A percentile compares a stretch with the other conserved stretches of the same genome.
Conservation (phyloP, 2,113 vertebrate species). For the Sapajus apella region DNA sequence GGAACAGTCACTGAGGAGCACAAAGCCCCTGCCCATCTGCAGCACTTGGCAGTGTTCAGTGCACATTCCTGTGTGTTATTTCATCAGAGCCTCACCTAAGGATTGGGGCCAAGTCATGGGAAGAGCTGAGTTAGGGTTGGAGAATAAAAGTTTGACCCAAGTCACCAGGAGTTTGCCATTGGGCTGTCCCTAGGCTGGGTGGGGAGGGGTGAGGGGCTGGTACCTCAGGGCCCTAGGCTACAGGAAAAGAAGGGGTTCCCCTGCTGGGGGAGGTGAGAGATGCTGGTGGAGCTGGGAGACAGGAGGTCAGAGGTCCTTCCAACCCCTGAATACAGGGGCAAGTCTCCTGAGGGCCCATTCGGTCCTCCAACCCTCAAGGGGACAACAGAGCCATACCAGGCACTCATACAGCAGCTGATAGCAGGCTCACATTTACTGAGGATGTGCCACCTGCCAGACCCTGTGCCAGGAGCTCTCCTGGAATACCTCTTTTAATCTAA, state of each 20-base stretch:
- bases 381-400: neutral
- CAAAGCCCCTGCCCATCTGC: neutral
- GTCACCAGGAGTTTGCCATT: neutral
- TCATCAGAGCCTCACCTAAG: constrained; percentile 18
- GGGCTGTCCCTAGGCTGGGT: neutral
- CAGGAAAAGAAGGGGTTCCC: neutral
- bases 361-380: too few relatives aligned
- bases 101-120: neutral
- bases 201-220: too few relatives aligned
- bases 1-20: neutral
- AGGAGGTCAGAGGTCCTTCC: neutral
- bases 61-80: neutral
- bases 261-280: neutral
- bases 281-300: neutral
- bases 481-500: neutral
- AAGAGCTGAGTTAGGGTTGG: neutral
- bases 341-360: neutral
- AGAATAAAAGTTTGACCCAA: neutral
- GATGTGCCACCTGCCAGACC: neutral
- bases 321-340: too few relatives aligned
- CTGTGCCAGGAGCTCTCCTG: neutral
- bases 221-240: neutral
- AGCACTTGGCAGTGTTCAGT: neutral
- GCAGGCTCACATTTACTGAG: neutral
- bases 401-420: neutral